Evolutionary conservation across 1,140 invertebrate genomes (phyloP).

Genomic region (Theocolax elegans): DNA sequence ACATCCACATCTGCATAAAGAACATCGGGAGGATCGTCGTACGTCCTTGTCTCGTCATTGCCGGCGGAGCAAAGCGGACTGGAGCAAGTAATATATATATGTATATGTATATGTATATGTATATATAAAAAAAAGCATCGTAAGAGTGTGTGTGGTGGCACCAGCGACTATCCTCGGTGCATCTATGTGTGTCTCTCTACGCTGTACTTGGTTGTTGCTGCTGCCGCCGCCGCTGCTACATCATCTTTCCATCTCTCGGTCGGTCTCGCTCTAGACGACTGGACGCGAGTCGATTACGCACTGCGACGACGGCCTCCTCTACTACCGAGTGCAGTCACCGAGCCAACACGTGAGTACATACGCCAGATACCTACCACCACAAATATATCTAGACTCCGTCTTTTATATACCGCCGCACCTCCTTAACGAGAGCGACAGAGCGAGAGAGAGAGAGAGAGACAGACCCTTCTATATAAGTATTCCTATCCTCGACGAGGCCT

Average conservation of each 20-base stretch:
- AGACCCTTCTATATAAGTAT: constrained; percentile 12
- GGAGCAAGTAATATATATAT: neutral
- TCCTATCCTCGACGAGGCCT: neutral
- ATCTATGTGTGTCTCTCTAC: neutral
- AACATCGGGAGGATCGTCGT: too few species aligned
- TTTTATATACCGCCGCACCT: too few species aligned
- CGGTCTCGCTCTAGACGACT: neutral
- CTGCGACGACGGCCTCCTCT: too few species aligned
- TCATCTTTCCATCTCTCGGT: neutral
- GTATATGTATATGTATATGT: too few species aligned
- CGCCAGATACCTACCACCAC: too few species aligned
- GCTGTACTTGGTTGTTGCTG: neutral
- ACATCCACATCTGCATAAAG: too few species aligned
- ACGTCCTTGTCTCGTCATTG: constrained; percentile 28
- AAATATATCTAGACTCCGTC: too few species aligned
- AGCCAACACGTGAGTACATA: constrained; percentile 21
- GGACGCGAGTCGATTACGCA: neutral
- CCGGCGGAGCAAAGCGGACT: neutral
- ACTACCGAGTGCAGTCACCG: neutral
- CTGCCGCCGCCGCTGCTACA: neutral
- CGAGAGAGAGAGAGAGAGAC: too few species aligned
- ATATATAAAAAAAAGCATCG: too few species aligned
- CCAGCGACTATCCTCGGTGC: constrained; percentile 1
- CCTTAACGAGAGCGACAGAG: too few species aligned
- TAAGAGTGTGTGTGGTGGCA: too few species aligned